Evolutionary conservation across 1,140 invertebrate genomes (phyloP).

Genomic region (Mesaphorura yosii): DNA sequence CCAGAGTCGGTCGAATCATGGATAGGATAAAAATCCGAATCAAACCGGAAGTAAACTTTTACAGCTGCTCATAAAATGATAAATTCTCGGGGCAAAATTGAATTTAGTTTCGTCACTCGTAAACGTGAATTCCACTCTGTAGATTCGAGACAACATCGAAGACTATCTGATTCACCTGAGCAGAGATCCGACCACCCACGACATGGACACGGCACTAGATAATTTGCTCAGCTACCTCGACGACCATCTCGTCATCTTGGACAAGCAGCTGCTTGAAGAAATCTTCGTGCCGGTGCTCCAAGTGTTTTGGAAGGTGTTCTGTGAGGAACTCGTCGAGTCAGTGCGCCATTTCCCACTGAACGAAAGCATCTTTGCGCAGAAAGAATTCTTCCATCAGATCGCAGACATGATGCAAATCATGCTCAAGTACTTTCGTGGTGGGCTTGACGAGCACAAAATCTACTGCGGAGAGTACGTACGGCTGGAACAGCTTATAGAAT

Average conservation of each 20-base stretch:
- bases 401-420: conserved; percentile 7
- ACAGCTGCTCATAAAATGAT: too few species aligned
- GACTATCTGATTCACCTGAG: background rate
- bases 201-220: conserved; percentile 5
- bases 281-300: conserved; percentile 19
- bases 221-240: conserved; percentile 22
- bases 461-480: conserved; percentile 7
- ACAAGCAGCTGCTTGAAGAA: conserved; percentile 8
- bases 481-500: background rate
- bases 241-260: conserved; percentile 16
- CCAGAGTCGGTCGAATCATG: too few species aligned
- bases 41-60: too few species aligned
- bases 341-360: background rate
- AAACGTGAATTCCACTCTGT: background rate
- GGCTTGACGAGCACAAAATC: conserved; percentile 17
- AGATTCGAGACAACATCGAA: background rate
- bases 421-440: conserved; percentile 19
- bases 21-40: too few species aligned
- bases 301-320: conserved; percentile 22
- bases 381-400: conserved; percentile 10
- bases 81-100: too few species aligned
- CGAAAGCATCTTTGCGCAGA: background rate
- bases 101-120: too few species aligned
- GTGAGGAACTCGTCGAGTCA: conserved; percentile 1
- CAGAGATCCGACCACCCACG: background rate